These are phyloP conservation scores for Bemisia tabaci DNA, from an alignment of 1,140 invertebrate genomes.

Conservation along the genomic window DNA sequence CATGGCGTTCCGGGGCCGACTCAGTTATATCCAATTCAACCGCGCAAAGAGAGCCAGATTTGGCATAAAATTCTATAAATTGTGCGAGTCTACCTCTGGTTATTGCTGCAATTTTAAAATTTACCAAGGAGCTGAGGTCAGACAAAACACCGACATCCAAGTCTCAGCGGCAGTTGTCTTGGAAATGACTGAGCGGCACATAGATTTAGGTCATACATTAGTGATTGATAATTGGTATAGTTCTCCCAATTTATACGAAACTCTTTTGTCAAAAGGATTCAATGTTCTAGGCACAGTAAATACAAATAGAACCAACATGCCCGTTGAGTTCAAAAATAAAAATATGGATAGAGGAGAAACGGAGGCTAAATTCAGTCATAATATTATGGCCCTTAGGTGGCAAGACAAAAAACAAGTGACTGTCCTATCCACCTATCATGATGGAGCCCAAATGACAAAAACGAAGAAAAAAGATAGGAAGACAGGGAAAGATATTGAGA, in stretches of 20 bases:
- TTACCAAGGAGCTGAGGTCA: background rate
- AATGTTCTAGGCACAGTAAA: background rate
- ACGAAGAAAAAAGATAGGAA: background rate
- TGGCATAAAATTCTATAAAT: conserved; percentile 18
- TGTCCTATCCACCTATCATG: background rate
- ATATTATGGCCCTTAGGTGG: background rate
- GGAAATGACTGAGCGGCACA: background rate
- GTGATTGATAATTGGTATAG: background rate
- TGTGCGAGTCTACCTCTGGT: conserved; percentile 15
- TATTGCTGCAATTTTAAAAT: conserved; percentile 16
- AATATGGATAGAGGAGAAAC: background rate
- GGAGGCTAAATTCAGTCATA: background rate
- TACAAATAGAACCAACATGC: background rate
- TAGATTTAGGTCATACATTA: background rate
- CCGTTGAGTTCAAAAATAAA: background rate
- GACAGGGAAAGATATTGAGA: background rate
- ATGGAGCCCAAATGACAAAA: background rate
- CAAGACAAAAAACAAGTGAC: background rate
- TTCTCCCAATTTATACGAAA: background rate
- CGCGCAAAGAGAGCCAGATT: conserved; percentile 17
- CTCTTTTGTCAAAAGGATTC: background rate
- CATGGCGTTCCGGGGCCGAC: conserved; percentile 16
- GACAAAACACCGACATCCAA: too few relatives aligned
- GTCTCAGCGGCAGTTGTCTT: background rate
- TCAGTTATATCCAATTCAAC: conserved; percentile 16